Evolutionary conservation across 1,140 invertebrate genomes (phyloP).

Genomic region (Drosophila miranda): DNA sequence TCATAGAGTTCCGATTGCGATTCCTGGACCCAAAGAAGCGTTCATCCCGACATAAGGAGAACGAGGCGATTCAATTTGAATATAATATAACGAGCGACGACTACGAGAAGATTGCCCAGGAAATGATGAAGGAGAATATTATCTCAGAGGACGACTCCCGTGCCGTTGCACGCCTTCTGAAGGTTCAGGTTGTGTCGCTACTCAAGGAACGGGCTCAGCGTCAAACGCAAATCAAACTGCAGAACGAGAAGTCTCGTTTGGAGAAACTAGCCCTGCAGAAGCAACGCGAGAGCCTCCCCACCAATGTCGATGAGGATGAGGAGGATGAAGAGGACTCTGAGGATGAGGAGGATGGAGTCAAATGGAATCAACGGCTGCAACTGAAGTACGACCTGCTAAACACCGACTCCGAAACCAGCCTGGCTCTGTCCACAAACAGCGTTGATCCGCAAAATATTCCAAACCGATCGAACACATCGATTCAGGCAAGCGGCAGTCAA

Average conservation of each 20-base stretch:
- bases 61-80: slow-evolving; percentile 99
- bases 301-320: slow-evolving; percentile 79
- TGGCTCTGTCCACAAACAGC: slow-evolving; percentile 61
- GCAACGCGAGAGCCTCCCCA: slow-evolving; percentile 85
- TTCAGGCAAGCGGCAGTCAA: slow-evolving; percentile 53
- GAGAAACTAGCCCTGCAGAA: slow-evolving; percentile 84
- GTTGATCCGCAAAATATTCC: slow-evolving; percentile 56
- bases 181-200: slow-evolving; percentile 83
- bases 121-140: slow-evolving; percentile 96
- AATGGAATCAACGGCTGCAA: slow-evolving; percentile 65
- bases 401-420: slow-evolving; percentile 69
- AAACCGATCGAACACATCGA: slow-evolving; percentile 53
- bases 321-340: slow-evolving; percentile 78
- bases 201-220: slow-evolving; percentile 84
- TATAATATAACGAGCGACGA: slow-evolving; percentile 97
- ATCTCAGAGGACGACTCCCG: slow-evolving; percentile 95
- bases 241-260: slow-evolving; percentile 81
- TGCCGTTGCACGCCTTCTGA: slow-evolving; percentile 93
- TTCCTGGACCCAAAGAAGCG: slow-evolving; percentile 98
- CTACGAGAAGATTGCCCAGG: slow-evolving; percentile 96
- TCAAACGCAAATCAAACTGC: slow-evolving; percentile 83
- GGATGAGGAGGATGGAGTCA: slow-evolving; percentile 72
- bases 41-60: slow-evolving; percentile 93
- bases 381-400: slow-evolving; percentile 64
- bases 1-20: slow-evolving; percentile 94